Base-by-base conservation (phyloP, 2,113 vertebrate genomes). In the Prionailurus viverrinus region DNA sequence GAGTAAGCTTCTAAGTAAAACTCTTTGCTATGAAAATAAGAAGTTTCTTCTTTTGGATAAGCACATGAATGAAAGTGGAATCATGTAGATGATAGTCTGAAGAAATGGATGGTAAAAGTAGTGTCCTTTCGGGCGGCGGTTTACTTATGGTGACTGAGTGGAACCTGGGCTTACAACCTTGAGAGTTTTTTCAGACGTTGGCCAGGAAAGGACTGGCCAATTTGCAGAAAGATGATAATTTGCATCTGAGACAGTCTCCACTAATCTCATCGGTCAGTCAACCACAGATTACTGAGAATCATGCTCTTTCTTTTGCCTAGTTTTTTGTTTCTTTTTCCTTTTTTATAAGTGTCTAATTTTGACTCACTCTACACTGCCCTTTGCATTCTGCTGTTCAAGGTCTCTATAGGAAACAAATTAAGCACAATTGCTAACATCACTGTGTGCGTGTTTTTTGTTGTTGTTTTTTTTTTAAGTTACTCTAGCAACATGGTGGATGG, bases 261-360 rank as follows among this genome's bases (percentile, higher is more conserved):
- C 27, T 74, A 29, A 29, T 45, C 63, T 58, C 15, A 31, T 4
- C 36, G 53, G 55, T 58, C n/a, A 94, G 45, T 83, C 69, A 95
- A 13, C 15, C 23, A 27, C 79, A 36, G 84, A 84, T 21, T 84
- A 39, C 69, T 69, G 36, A 69, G 14, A 87, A 66, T 45, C 39
- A 51, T 36, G 29, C 33, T 85, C 36, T 63, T 79, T 74, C 41
- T 94, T 87, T 61, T 15, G 12, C 53, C 71, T 82, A 58, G 13
- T n/a, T 96, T 89, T 58, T 45, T 79, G 69, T 96, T 74, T 87
- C 69, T 96, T 95, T 66, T 81, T 86, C 87, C 36, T 74, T 96
- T 93, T 83, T 83, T 83, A 92, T 86, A 96, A 89, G 65, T 51
- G 88, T 33, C 21, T 55, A 27, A 76, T 80, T 94, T 86, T 65